phyloP scores from a whole-genome alignment of 2,797 vertebrate species.

The Catostomus latipinnis region DNA sequence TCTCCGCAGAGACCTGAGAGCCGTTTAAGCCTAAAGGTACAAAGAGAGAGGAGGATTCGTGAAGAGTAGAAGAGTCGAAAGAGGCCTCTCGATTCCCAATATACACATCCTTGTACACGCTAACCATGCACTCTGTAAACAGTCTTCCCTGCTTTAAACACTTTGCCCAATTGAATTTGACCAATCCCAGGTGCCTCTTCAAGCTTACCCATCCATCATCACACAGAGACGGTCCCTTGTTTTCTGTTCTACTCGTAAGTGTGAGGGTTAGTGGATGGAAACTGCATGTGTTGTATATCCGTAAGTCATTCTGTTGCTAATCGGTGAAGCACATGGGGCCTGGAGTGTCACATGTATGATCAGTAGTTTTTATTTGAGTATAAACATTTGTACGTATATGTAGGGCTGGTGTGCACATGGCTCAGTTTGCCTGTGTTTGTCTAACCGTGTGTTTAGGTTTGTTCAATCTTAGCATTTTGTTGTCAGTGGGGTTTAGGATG shows the following conservation, averaged over 20 bases:
- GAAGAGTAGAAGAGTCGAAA: too few species aligned
- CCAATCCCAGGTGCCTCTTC: constrained; percentile 32
- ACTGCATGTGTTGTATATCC: constrained; percentile 8
- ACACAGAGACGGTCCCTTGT: constrained; percentile 20
- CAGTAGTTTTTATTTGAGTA: constrained; percentile 5
- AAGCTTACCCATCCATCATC: constrained; percentile 40
- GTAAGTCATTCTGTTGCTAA: neutral
- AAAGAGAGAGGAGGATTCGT: neutral
- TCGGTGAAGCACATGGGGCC: neutral
- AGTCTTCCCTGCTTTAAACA: constrained; percentile 30
- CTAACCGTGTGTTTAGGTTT: constrained; percentile 16
- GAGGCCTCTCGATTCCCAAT: neutral
- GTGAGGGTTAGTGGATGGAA: constrained; percentile 26
- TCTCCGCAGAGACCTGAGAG: neutral
- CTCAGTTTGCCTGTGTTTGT: constrained; percentile 23
- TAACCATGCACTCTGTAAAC: constrained; percentile 28
- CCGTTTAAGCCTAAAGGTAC: neutral
- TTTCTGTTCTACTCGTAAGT: neutral
- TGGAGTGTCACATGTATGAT: neutral
- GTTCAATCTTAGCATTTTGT: constrained; percentile 30
- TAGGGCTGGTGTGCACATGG: neutral
- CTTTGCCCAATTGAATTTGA: constrained; percentile 45
- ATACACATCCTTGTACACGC: too few species aligned
- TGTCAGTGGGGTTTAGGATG: neutral
- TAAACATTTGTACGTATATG: neutral